Conservation (phyloP, 2,113 vertebrate species). For the Piliocolobus tephrosceles region DNA sequence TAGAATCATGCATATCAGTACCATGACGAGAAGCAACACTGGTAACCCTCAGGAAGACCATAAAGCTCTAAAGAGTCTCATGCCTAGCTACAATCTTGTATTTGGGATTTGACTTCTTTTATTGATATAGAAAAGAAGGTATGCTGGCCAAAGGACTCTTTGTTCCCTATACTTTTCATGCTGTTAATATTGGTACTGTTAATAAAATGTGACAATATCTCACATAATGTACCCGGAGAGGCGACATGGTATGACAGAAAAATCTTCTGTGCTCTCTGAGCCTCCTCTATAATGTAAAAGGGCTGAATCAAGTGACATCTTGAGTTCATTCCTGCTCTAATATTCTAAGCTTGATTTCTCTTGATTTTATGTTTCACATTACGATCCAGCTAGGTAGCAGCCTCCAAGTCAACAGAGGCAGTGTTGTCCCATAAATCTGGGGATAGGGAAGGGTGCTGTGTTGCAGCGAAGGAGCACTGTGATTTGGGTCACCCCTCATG, state of each 20-base stretch:
- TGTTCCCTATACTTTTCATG: background rate
- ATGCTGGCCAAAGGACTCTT: background rate
- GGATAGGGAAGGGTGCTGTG: too few relatives aligned
- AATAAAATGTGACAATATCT: background rate
- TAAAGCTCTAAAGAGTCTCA: background rate
- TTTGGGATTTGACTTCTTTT: background rate
- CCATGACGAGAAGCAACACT: background rate
- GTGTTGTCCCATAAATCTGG: background rate
- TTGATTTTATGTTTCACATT: background rate
- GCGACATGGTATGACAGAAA: background rate
- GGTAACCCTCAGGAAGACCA: background rate
- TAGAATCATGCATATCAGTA: background rate
- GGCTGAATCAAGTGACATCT: background rate
- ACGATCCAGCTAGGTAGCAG: background rate
- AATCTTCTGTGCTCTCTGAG: background rate
- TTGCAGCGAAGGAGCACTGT: background rate
- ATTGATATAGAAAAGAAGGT: background rate
- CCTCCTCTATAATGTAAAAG: background rate
- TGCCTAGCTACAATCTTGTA: background rate
- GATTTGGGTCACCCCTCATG: background rate
- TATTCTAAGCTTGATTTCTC: background rate
- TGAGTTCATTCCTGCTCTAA: background rate
- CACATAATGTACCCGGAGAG: background rate
- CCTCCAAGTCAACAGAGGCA: background rate
- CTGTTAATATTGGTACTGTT: background rate